These are phyloP conservation scores for Mormyrus iriodes DNA, from an alignment of 2,113 vertebrate species.

Conservation along the genomic window DNA sequence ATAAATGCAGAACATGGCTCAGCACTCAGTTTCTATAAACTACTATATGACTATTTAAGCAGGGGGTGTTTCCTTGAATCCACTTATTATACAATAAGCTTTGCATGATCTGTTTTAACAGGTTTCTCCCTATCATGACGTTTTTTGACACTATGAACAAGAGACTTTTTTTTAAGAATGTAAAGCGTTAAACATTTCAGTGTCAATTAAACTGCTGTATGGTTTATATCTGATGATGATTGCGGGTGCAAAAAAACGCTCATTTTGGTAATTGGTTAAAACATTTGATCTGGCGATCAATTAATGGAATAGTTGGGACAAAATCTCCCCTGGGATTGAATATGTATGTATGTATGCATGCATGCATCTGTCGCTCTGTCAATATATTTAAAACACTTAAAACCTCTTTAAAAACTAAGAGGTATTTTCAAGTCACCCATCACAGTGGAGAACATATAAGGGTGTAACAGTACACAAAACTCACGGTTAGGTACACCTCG, in stretches of 20 bases:
- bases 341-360: background rate
- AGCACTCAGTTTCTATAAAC: background rate
- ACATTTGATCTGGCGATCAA: background rate
- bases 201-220: background rate
- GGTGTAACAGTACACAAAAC: background rate
- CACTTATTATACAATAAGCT: background rate
- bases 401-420: background rate
- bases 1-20: background rate
- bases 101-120: background rate
- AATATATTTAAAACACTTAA: background rate
- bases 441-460: background rate
- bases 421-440: background rate
- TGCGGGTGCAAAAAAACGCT: background rate
- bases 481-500: background rate
- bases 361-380: background rate
- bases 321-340: background rate
- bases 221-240: background rate
- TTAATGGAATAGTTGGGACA: background rate
- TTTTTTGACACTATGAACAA: background rate
- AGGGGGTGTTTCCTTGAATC: background rate
- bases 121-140: background rate
- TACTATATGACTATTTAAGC: background rate
- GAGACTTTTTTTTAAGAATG: background rate
- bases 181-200: background rate
- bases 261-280: background rate